Evolutionary conservation across 2,888 invertebrate genomes (phyloP).

Genomic region (Campoletis raptor): DNA sequence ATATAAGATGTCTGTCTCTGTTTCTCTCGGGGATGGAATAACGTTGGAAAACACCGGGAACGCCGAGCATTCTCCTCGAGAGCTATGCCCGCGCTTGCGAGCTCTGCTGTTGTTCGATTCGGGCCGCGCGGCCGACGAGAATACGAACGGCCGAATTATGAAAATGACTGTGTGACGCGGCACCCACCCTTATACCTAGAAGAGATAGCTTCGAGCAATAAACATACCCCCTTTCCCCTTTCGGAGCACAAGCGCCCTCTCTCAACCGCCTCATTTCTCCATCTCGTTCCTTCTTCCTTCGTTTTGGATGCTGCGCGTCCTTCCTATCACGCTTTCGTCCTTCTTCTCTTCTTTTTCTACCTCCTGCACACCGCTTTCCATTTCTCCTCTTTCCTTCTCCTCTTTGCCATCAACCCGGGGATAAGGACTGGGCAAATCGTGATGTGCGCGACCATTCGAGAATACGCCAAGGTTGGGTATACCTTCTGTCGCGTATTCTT

Average conservation of each 20-base stretch:
- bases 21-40: conserved; percentile 54
- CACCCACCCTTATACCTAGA: conserved; percentile 81
- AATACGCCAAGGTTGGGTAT: conserved; percentile 49
- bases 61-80: conserved; percentile 72
- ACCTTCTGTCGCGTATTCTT: conserved; percentile 39
- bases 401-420: conserved; percentile 46
- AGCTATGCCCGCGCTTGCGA: conserved; percentile 80
- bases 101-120: conserved; percentile 86
- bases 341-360: neutral
- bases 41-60: conserved; percentile 53
- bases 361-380: conserved; percentile 15
- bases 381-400: conserved; percentile 20
- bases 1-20: conserved; percentile 50
- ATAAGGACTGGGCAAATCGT: conserved; percentile 62
- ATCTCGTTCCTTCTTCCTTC: conserved; percentile 45
- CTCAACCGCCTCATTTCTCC: conserved; percentile 26
- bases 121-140: conserved; percentile 85
- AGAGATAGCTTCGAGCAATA: conserved; percentile 84
- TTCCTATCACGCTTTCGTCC: conserved; percentile 13
- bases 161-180: conserved; percentile 87
- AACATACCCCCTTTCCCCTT: conserved; percentile 80
- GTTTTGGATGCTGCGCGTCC: conserved; percentile 38
- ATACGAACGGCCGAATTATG: conserved; percentile 88
- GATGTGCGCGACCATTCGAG: conserved; percentile 59
- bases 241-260: conserved; percentile 67